Evolutionary conservation across 2,797 vertebrate species (phyloP), one percentile per base, ranked within the genome.

Genomic region (Hydrocynus forskahlii): DNA sequence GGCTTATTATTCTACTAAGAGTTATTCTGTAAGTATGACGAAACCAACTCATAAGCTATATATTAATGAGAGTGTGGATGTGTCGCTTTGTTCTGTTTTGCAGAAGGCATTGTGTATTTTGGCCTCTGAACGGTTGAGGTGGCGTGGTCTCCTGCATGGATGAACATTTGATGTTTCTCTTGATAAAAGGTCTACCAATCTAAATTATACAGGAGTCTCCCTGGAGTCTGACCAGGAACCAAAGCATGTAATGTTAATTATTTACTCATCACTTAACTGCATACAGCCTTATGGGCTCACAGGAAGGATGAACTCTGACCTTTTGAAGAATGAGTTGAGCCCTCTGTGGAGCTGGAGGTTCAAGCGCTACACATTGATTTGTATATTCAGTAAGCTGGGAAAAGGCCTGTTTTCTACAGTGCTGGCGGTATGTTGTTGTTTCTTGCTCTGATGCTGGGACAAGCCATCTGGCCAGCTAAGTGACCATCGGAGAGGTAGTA

Each of bases 101-200:
- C 48, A 52, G 48, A 52, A 14, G 13, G 48, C 13, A 14, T 14
- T 13, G 48, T 2, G 60, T 68, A 74, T 64, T 63, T n/a, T 52
- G 29, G 5, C 4, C 13, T 78, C 83, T 84, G 75, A 67, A 81
- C 70, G 60, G 60, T 23, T 75, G 29, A 66, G 70, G 63, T 75
- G 57, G 70, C 71, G 60, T 80, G 83, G 89, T 89, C 88, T 87
- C 83, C 67, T 85, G 19, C 75, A 84, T 79, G 86, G 66, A 90
- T 94, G 81, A 91, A 95, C 94, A 89, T 92, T 93, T 93, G 71
- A 94, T 92, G 76, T 80, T 84, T 86, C 87, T 93, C 91, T 91
- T 92, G 94, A 94, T 92, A 91, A 93, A 94, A 91, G 88, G 86
- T 89, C 88, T 91, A 87, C 89, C 88, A 89, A 90, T 87, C 72